phyloP scores from a whole-genome alignment of 2,797 vertebrate genomes.

The Coendou prehensilis region DNA sequence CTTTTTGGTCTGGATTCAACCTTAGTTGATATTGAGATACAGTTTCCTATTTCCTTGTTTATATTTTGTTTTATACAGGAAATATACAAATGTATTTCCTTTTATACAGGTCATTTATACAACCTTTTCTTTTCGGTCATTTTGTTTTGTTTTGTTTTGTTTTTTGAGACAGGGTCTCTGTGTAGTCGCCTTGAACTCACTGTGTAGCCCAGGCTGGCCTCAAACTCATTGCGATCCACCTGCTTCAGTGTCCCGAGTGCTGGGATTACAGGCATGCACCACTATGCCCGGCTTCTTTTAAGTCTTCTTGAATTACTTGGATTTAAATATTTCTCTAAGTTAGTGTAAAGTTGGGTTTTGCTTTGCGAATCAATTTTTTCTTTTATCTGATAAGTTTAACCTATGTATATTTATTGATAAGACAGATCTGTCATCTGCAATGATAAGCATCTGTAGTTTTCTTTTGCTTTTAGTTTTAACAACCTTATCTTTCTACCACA shows the following conservation, averaged over 20 bases:
- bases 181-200: neutral
- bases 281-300: neutral
- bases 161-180: neutral
- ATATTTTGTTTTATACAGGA: neutral
- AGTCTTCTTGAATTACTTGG: neutral
- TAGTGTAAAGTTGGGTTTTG: conserved; percentile 41
- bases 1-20: conserved; percentile 45
- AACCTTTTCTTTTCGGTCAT: neutral
- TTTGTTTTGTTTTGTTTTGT: conserved; percentile 51
- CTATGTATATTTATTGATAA: conserved; percentile 38
- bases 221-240: neutral
- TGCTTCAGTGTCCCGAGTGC: neutral
- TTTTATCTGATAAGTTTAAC: conserved; percentile 52
- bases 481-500: conserved; percentile 3
- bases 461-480: conserved; percentile 66
- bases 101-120: no score
- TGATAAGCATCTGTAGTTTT: conserved; percentile 57
- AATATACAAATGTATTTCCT: no score
- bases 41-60: conserved; percentile 43
- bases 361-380: conserved; percentile 52
- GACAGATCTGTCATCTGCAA: conserved; percentile 40
- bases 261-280: neutral
- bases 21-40: conserved; percentile 57
- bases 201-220: neutral
- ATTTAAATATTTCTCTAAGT: conserved; percentile 20